Evolutionary conservation across 2,888 invertebrate genomes (phyloP).

Genomic region (Deroplatys truncata): DNA sequence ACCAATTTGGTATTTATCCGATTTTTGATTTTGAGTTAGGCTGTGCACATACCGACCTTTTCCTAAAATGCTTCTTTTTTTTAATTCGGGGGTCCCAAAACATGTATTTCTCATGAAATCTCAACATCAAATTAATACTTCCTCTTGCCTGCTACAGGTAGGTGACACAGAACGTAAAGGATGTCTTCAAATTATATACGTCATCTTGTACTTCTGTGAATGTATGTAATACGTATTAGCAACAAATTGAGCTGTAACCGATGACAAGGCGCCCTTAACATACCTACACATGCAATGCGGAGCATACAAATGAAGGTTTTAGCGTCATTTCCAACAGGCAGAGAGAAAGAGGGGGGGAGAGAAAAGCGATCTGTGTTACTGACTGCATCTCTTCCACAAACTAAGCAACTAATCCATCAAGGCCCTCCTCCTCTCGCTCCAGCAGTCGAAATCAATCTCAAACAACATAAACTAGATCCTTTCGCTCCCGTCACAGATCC

Average conservation of each 20-base stretch:
- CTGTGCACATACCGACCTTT: too few relatives aligned
- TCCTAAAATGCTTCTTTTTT: too few relatives aligned
- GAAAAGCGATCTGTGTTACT: not conserved
- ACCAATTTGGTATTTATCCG: too few relatives aligned
- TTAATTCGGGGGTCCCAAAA: too few relatives aligned
- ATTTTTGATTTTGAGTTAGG: too few relatives aligned
- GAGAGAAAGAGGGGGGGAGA: not conserved
- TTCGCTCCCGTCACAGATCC: not conserved
- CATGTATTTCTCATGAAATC: too few relatives aligned
- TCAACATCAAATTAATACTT: too few relatives aligned
- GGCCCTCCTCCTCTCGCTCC: not conserved
- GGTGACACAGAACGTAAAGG: too few relatives aligned
- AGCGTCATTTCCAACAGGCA: constrained; percentile 9
- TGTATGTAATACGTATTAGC: too few relatives aligned
- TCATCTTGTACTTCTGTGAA: too few relatives aligned
- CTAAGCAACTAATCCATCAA: constrained; percentile 6
- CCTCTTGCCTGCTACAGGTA: too few relatives aligned
- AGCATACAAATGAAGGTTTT: constrained; percentile 15
- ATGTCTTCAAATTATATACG: too few relatives aligned
- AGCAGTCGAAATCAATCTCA: not conserved
- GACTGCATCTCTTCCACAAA: constrained; percentile 1
- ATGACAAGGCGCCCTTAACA: not conserved
- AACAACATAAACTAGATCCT: not conserved
- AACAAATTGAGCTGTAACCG: not conserved
- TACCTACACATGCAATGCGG: not conserved